Conservation (phyloP, 2,113 vertebrate genomes). For the Pachycephala philippinensis region DNA sequence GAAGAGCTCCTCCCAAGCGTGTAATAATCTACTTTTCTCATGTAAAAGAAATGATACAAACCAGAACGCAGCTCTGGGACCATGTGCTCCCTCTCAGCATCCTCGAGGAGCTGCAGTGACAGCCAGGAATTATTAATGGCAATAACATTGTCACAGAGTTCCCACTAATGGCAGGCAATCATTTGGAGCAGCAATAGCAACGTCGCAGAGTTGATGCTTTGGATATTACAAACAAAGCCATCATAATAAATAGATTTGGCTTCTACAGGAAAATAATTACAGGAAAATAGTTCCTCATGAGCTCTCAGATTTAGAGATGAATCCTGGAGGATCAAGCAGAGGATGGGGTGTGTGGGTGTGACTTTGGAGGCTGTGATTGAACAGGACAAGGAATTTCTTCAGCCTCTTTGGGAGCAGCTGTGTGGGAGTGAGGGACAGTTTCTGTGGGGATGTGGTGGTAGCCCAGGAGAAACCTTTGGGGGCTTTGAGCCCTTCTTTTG, state of each 20-base stretch:
- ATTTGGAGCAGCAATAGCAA: not conserved
- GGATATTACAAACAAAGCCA: not conserved
- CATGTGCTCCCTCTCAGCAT: not conserved
- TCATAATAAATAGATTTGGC: not conserved
- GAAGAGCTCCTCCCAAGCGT: slow-evolving; percentile 39
- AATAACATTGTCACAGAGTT: not conserved
- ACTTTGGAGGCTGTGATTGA: not conserved
- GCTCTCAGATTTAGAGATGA: not conserved
- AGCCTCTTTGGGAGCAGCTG: not conserved
- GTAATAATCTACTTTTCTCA: slow-evolving; percentile 24
- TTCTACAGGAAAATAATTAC: slow-evolving; percentile 27
- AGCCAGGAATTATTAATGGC: slow-evolving; percentile 43
- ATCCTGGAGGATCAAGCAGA: not conserved
- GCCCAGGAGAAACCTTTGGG: not conserved
- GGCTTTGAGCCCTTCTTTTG: too few species aligned
- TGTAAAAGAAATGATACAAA: slow-evolving; percentile 30
- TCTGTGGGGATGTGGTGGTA: not conserved
- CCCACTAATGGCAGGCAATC: slow-evolving; percentile 7
- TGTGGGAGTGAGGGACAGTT: not conserved
- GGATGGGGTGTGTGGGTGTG: not conserved
- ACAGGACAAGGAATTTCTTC: not conserved
- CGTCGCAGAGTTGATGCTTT: not conserved
- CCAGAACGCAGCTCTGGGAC: not conserved
- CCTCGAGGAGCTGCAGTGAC: slow-evolving; percentile 16
- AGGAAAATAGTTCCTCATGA: not conserved